Evolutionary conservation across 2,797 vertebrate species (phyloP).

Genomic region (Steatocranus sp.): DNA sequence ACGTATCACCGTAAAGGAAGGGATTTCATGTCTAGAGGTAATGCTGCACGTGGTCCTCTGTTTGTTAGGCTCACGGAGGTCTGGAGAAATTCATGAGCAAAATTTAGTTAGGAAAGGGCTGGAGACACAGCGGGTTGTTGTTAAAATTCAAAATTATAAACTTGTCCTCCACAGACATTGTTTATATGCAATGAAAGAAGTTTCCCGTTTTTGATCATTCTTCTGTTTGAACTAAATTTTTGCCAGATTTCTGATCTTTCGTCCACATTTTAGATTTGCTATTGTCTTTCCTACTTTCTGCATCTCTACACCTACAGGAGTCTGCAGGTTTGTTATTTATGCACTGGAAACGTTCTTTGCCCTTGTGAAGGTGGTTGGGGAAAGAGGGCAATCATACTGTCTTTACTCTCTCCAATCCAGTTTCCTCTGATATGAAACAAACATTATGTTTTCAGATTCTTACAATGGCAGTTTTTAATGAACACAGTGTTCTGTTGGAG

Average conservation of each 20-base stretch:
- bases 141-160: background rate
- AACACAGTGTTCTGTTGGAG: background rate
- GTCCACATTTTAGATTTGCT: background rate
- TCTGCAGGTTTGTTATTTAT: background rate
- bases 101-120: background rate
- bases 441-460: background rate
- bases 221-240: background rate
- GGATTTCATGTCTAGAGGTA: background rate
- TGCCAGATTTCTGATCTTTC: background rate
- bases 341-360: background rate
- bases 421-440: background rate
- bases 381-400: background rate
- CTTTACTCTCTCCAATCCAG: background rate
- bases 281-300: background rate
- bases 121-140: background rate
- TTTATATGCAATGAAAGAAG: background rate
- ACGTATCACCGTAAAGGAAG: background rate
- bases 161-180: background rate
- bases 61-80: background rate
- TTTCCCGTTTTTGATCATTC: background rate
- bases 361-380: fast-evolving
- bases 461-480: background rate
- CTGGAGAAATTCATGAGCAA: constrained; percentile 22
- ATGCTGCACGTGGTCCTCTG: background rate
- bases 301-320: fast-evolving